Evolutionary conservation across 2,888 invertebrate species (phyloP).

Genomic region (Sesia apiformis): DNA sequence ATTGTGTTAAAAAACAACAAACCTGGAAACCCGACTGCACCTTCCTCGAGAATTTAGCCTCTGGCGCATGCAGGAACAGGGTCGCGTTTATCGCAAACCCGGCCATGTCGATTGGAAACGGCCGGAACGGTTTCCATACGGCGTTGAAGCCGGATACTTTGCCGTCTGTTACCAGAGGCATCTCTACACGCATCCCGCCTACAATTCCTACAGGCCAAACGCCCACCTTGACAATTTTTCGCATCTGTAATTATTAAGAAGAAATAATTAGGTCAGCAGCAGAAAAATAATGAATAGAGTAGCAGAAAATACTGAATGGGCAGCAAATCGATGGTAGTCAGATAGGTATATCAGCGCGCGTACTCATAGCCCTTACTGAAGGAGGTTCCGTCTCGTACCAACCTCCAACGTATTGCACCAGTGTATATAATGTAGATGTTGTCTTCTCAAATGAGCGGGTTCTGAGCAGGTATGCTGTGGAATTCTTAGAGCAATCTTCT

Average conservation of each 20-base stretch:
- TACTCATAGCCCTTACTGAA: no score
- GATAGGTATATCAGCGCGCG: no score
- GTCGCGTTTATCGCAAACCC: slow-evolving; percentile 92
- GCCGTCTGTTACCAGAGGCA: slow-evolving; percentile 82
- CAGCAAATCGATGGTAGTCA: no score
- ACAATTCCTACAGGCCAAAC: slow-evolving; percentile 98
- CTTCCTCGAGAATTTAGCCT: slow-evolving; percentile 87
- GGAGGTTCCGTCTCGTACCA: no score
- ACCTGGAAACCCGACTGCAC: slow-evolving; percentile 90
- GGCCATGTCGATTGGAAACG: slow-evolving; percentile 99
- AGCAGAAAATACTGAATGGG: no score
- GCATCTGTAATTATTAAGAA: slow-evolving; percentile 76
- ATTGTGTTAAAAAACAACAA: slow-evolving; percentile 6
- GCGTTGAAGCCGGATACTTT: slow-evolving; percentile 76
- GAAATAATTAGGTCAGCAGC: no score
- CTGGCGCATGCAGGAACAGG: slow-evolving; percentile 79
- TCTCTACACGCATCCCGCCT: slow-evolving; percentile 94
- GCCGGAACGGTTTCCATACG: slow-evolving; percentile 91
- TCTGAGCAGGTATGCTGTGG: no score
- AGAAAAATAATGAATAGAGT: no score
- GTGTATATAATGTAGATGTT: no score
- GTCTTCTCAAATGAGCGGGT: no score
- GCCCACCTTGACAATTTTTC: slow-evolving; percentile 86
- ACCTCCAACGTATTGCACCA: no score
- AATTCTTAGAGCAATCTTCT: no score